These are phyloP conservation scores for Ochropacha duplaris DNA, from an alignment of 2,888 invertebrate species.

Conservation along the genomic window DNA sequence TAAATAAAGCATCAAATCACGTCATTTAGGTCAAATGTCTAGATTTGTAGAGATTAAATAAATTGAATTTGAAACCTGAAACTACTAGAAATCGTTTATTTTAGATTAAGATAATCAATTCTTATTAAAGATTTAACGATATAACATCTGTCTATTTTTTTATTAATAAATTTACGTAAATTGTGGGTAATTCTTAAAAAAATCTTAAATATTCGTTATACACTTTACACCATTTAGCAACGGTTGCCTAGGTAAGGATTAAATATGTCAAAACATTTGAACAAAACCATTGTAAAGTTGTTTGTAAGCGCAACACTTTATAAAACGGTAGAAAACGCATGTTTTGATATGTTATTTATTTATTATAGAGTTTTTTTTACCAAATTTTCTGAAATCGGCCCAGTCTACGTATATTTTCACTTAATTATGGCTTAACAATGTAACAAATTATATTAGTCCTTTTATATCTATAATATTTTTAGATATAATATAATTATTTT, in stretches of 20 bases:
- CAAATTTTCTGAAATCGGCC: slow-evolving; percentile 35
- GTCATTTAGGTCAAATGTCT: no score
- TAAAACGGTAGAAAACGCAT: background rate
- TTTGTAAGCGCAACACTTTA: background rate
- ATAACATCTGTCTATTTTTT: background rate
- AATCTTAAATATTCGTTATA: slow-evolving; percentile 8
- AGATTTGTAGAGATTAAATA: no score
- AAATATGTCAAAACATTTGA: background rate
- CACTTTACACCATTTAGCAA: background rate
- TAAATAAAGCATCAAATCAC: no score
- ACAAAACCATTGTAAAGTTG: background rate
- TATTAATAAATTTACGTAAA: background rate
- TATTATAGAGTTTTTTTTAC: slow-evolving; percentile 18
- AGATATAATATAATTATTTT: background rate
- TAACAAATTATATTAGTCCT: slow-evolving; percentile 9
- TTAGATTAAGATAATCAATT: no score
- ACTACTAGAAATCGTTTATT: no score
- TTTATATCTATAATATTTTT: background rate
- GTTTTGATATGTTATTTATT: background rate
- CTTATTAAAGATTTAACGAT: background rate
- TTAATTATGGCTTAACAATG: background rate
- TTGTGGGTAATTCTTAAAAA: slow-evolving; percentile 3
- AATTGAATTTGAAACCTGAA: no score
- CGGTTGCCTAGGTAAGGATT: background rate
- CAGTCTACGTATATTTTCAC: slow-evolving; percentile 55